A percentile compares a stretch with the other conserved stretches of the same genome.
phyloP scores from a whole-genome alignment of 2,888 invertebrate genomes.

The Macropis europaea region DNA sequence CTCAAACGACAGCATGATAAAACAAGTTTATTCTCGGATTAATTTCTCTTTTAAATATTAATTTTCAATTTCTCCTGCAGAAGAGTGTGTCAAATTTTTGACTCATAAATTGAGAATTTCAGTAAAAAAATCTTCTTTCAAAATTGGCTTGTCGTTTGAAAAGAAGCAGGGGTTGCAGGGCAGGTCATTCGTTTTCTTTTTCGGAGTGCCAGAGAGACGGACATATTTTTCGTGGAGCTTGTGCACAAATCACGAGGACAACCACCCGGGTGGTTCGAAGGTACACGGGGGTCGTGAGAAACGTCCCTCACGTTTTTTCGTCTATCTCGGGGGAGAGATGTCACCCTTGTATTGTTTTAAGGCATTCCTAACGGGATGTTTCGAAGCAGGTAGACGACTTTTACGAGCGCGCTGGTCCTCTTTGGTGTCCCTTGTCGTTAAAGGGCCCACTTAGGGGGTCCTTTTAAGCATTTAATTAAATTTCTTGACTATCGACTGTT shows the following conservation, averaged over 20 bases:
- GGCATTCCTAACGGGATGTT: slow-evolving; percentile 73
- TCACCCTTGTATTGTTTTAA: slow-evolving; percentile 77
- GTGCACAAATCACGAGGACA: slow-evolving; percentile 71
- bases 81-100: no score
- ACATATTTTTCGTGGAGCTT: slow-evolving; percentile 62
- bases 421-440: slow-evolving; percentile 52
- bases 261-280: slow-evolving; percentile 27
- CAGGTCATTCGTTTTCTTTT: slow-evolving; percentile 6
- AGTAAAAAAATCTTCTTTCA: no score
- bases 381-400: slow-evolving; percentile 57
- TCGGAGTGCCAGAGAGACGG: slow-evolving; percentile 7
- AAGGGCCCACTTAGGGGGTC: slow-evolving; percentile 15
- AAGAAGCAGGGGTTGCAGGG: neutral
- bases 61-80: no score
- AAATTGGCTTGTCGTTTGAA: no score
- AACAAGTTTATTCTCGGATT: no score
- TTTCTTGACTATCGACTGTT: slow-evolving; percentile 7
- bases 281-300: slow-evolving; percentile 69
- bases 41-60: no score
- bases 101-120: no score
- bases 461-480: slow-evolving; percentile 38
- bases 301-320: slow-evolving; percentile 58
- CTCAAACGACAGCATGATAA: no score
- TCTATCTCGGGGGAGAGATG: slow-evolving; percentile 64
- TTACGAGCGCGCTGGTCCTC: slow-evolving; percentile 56